phyloP scores from a whole-genome alignment of 2,888 invertebrate genomes.

The Labia minor region DNA sequence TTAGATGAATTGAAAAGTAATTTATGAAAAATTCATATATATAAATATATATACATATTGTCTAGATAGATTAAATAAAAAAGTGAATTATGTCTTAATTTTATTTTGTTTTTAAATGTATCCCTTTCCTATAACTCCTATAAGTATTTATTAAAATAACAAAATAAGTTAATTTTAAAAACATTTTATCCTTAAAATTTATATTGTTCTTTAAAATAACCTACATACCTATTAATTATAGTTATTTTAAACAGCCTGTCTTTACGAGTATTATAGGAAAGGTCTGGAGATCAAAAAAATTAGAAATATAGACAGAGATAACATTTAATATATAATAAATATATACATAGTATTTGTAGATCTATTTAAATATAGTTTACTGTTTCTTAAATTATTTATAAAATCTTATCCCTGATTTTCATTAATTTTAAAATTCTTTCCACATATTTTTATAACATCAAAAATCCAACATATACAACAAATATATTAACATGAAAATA shows the following conservation, averaged over 20 bases:
- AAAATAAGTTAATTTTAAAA: background rate
- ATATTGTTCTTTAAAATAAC: no score
- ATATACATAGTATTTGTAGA: background rate
- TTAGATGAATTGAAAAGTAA: no score
- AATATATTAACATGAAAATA: slow-evolving; percentile 8
- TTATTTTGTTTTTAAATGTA: no score
- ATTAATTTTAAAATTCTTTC: background rate
- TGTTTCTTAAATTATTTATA: background rate
- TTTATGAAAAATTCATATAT: no score
- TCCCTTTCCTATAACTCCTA: no score
- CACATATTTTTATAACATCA: background rate
- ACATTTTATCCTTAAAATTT: background rate
- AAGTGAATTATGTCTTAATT: no score
- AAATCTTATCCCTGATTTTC: background rate
- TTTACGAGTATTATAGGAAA: no score
- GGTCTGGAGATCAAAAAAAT: no score
- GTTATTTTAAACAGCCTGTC: no score
- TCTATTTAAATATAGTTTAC: background rate
- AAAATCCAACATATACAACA: background rate
- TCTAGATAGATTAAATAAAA: background rate
- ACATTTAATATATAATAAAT: slow-evolving; percentile 1
- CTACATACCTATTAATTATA: no score
- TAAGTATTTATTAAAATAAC: no score
- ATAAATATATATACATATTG: background rate
- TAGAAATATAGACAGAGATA: background rate